Evolutionary conservation across 2,888 invertebrate genomes (phyloP).

Genomic region (Acleris literana): DNA sequence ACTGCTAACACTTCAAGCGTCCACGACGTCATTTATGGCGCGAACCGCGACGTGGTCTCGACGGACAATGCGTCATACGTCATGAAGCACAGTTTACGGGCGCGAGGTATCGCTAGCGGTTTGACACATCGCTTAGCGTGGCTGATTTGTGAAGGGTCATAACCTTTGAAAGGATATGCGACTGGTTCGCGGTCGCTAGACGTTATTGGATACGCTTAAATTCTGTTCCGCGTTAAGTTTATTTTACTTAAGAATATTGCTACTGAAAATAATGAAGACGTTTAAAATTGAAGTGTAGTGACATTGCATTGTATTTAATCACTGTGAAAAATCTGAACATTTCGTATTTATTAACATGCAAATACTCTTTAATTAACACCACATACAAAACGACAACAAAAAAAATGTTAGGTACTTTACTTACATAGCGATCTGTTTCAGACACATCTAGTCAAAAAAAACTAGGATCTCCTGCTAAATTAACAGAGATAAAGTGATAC

Average conservation of each 20-base stretch:
- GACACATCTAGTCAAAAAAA: too few species aligned
- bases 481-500: too few species aligned
- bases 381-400: too few species aligned
- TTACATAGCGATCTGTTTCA: too few species aligned
- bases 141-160: conserved; percentile 73
- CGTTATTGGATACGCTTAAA: conserved; percentile 39
- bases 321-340: too few species aligned
- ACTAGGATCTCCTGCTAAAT: too few species aligned
- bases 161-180: conserved; percentile 49
- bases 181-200: conserved; percentile 45
- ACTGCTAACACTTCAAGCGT: conserved; percentile 42
- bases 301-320: too few species aligned
- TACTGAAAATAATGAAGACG: neutral
- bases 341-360: too few species aligned
- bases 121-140: conserved; percentile 72
- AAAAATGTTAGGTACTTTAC: too few species aligned
- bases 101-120: conserved; percentile 73
- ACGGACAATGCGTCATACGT: conserved; percentile 76
- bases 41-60: conserved; percentile 45
- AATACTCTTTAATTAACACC: too few species aligned
- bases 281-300: neutral
- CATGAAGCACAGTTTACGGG: conserved; percentile 70
- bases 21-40: conserved; percentile 37
- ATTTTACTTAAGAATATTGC: neutral
- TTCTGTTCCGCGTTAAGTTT: conserved; percentile 16